Evolutionary conservation across 2,797 vertebrate genomes (phyloP), one percentile per base, ranked within the genome.

Genomic region (Macroramphosus scolopax): DNA sequence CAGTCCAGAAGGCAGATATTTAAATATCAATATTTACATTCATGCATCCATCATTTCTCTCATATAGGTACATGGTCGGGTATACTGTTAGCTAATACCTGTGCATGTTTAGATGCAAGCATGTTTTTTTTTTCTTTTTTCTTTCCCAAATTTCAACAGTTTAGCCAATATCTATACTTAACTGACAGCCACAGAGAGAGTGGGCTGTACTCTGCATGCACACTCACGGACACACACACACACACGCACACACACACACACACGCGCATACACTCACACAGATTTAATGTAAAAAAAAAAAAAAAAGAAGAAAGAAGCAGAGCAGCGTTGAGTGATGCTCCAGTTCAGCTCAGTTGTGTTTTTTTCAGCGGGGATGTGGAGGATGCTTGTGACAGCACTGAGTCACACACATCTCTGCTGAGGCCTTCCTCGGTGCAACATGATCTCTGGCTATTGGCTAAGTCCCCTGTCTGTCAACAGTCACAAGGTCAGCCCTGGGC

Each of bases 21-120:
- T 82, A 84, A 81, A 84, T 87, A 85, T 85, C 85, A 81, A 80
- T 92, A 92, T 93, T 92, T 91, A 95, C 92, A 92, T 91, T 93
- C 94, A 94, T 95, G 94, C 94, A 94, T 85, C 87, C 87, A 80
- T 86, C 77, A 86, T 74, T 77, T 82, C 80, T 81, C 75, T 85
- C 81, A 71, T 74, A 82, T 81, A 78, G 74, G 77, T 85, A 86
- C 63, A 82, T 74, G 73, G 62, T 75, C 70, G 77, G 83, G 65
- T 81, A 80, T 79, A 77, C 62, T 73, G 75, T 77, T 79, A 63
- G 66, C 63, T 80, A 72, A 79, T 78, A 75, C 64, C 78, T 71
- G 69, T 80, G 75, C 81, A 77, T 81, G 74, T 85, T 83, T 67
- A 49, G 61, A 85, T 80, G 81, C 85, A 88, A 85, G 76, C 81